Percentiles rank a stretch among this genome's conserved stretches.
Evolutionary conservation across 2,888 invertebrate genomes (phyloP).

Genomic region (Cryptocephalus moraei): DNA sequence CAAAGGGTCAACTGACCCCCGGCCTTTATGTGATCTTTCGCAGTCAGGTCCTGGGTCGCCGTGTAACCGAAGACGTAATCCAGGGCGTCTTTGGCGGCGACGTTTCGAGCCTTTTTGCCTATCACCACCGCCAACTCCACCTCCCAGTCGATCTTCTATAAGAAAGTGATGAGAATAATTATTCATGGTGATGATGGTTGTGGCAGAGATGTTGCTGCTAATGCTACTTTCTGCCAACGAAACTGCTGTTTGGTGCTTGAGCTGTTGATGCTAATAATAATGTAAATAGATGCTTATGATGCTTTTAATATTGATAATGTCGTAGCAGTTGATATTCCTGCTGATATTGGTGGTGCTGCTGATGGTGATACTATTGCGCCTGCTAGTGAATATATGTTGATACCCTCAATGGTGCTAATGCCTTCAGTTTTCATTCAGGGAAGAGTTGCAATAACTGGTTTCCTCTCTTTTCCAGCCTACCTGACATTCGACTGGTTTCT

Average conservation of each 20-base stretch:
- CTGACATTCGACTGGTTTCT: slow-evolving; percentile 47
- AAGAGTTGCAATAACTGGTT: not conserved
- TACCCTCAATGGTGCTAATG: too few species aligned
- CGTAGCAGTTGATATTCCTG: too few species aligned
- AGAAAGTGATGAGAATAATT: slow-evolving; percentile 15
- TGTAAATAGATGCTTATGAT: too few species aligned
- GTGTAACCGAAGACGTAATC: slow-evolving; percentile 73
- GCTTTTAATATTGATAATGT: too few species aligned
- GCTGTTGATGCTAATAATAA: too few species aligned
- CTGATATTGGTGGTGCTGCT: too few species aligned
- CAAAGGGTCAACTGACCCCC: slow-evolving; percentile 57
- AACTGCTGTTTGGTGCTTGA: too few species aligned
- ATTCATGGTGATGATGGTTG: not conserved
- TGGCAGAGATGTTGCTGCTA: too few species aligned
- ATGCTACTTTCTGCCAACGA: too few species aligned
- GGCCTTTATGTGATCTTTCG: slow-evolving; percentile 75
- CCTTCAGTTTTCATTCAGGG: not conserved
- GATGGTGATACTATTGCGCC: too few species aligned
- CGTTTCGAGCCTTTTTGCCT: slow-evolving; percentile 58
- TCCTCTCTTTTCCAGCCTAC: slow-evolving; percentile 38
- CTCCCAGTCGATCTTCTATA: slow-evolving; percentile 81
- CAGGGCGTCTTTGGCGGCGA: slow-evolving; percentile 55
- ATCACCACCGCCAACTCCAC: slow-evolving; percentile 76
- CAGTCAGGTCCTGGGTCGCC: slow-evolving; percentile 74
- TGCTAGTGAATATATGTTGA: too few species aligned